phyloP scores from a whole-genome alignment of 2,113 vertebrate species.

The Xiphophorus maculatus region DNA sequence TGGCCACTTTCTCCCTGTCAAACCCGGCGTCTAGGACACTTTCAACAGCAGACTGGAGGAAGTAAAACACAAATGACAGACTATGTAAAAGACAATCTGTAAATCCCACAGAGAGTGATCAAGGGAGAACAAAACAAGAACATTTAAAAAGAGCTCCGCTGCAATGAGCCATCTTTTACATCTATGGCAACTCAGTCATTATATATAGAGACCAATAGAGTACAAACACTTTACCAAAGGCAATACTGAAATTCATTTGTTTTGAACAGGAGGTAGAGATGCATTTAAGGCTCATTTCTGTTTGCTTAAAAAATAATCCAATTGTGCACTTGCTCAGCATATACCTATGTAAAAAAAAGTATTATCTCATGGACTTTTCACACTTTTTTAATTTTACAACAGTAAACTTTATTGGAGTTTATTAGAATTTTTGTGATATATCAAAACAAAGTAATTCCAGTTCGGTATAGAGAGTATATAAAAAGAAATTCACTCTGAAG shows the following conservation, averaged over 20 bases:
- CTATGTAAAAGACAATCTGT: neutral
- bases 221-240: neutral
- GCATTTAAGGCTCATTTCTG: neutral
- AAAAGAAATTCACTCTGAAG: too few relatives aligned
- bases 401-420: neutral
- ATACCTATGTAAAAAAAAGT: too few relatives aligned
- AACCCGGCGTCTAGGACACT: slow-evolving; percentile 77
- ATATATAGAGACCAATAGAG: neutral
- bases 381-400: neutral
- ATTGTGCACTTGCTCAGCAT: too few relatives aligned
- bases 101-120: neutral
- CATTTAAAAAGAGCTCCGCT: neutral
- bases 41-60: slow-evolving; percentile 86
- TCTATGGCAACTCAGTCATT: slow-evolving; percentile 2
- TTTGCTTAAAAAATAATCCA: neutral
- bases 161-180: neutral
- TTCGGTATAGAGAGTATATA: too few relatives aligned
- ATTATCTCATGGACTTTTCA: too few relatives aligned
- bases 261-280: neutral
- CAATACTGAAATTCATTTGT: neutral
- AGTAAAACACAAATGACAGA: neutral
- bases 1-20: slow-evolving; percentile 81
- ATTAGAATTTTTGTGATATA: neutral
- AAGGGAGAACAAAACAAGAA: neutral
- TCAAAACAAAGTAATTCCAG: too few relatives aligned